Conservation (phyloP, 2,888 invertebrate genomes). For the Zygothrica quintamaculata region DNA sequence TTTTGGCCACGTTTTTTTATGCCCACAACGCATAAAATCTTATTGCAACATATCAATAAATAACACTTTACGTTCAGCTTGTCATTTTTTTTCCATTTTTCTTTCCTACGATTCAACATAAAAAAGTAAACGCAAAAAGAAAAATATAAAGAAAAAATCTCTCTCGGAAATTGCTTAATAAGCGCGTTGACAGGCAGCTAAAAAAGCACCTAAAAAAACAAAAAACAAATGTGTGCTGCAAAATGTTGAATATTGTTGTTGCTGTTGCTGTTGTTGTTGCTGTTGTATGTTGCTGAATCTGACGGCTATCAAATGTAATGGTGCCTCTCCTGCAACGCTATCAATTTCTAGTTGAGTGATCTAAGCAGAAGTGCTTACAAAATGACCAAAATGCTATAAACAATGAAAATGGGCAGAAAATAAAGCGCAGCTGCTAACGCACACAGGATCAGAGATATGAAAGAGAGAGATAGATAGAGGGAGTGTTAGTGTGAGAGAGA, state of each 20-base stretch:
- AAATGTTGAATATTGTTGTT: constrained; percentile 3
- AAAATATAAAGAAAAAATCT: constrained; percentile 15
- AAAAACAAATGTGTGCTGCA: constrained; percentile 3
- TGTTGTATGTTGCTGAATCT: constrained; percentile 21
- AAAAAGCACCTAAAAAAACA: constrained; percentile 1
- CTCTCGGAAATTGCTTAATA: constrained; percentile 69
- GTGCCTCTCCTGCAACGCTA: constrained; percentile 45
- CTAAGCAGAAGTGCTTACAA: constrained; percentile 64
- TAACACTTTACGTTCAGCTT: constrained; percentile 60
- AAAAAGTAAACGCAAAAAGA: background rate
- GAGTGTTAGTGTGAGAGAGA: background rate
- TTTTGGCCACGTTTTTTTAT: constrained; percentile 55
- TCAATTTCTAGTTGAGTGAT: constrained; percentile 76
- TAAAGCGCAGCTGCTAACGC: constrained; percentile 7
- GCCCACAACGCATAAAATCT: constrained; percentile 41
- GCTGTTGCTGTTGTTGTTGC: background rate
- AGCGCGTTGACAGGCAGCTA: constrained; percentile 40
- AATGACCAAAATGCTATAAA: constrained; percentile 56
- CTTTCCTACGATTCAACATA: no score
- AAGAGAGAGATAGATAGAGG: no score
- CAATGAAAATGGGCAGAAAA: constrained; percentile 52
- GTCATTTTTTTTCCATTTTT: constrained; percentile 25
- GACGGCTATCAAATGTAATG: constrained; percentile 70
- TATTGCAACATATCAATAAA: constrained; percentile 62
- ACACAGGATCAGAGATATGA: no score